Evolutionary conservation across 2,888 invertebrate species (phyloP), one percentile per base, ranked within the genome.

Genomic region (Molanna angustata): DNA sequence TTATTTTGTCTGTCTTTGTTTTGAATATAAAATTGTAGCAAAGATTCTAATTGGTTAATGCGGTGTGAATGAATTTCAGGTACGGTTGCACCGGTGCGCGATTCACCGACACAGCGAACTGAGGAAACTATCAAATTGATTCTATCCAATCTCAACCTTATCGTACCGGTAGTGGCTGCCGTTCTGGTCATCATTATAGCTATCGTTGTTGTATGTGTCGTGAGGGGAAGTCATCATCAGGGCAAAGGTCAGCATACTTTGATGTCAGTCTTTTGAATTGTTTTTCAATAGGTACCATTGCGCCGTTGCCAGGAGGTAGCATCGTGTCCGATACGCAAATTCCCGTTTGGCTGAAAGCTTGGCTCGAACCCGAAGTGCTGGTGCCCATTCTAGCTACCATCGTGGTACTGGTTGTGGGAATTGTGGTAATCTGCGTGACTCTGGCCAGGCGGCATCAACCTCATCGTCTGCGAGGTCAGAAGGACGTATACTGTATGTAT

Each of bases 131-230:
- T 91, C 78, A 88, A 88, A 82, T 85, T 90, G 68, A 85, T 93
- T 73, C 84, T 92, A 75, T 86, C 90, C 66, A 91, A 94, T 77
- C 83, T 94, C 70, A 92, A 93, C 80, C 85, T 95, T 69, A 90
- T 95, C 76, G 90, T 95, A 67, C 94, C 94, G 52, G 90, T 94
- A 65, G 89, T 91, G 70, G 92, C 93, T 62, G 92, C 93, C 65
- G 81, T 91, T 64, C 83, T 94, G 67, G 93, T 95, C 76, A 90
- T 94, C 74, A 88, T 94, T 72, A 89, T 94, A 74, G 94, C 94
- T 66, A 85, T 94, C 69, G 86, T 91, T 71, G 92, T 95, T 71
- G 91, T 94, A 70, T 93, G 92, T 84, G 90, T 92, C 66, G 86
- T 93, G 64, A 85, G 87, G 67, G 89, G 92, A 68, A 86, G 90